Evolutionary conservation across 1,140 invertebrate genomes (phyloP), one percentile per base, ranked within the genome.

Genomic region (Subanguina moxae): DNA sequence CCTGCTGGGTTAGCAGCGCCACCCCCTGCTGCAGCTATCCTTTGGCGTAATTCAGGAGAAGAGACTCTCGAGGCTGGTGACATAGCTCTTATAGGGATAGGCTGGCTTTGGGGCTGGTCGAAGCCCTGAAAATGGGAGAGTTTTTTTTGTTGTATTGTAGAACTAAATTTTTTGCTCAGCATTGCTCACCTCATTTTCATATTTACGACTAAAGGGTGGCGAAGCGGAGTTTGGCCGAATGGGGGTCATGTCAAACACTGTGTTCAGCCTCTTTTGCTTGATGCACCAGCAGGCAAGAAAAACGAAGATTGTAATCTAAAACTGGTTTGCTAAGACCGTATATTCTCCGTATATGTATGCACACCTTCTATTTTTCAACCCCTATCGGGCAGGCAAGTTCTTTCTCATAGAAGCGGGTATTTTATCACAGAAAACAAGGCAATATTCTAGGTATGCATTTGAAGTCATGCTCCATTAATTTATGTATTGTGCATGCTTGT

Each of bases 271-370:
- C 17, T 52, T 52, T 52, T 52, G 48, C 48, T 71, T 71, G 15
- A 75, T 66, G 46, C 76, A 75, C 73, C 73, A 75, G 27, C 67
- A 75, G 15, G 62, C 38, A 17, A 77, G 64, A 38, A 78, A 75
- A 30, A 75, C 62, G 25, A 75, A 25, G 17, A 75, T 73, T 23
- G 78, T 19, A 19, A 67, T 52, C 74, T 68, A 73, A 71, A 67
- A 67, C 23, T 19, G 64, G 21, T 0, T n/a, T 8, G n/a, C 1
- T 67, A 32, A 65, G 0, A 63, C 1, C 17, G 0, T 1, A 1
- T 23, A n/a, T n/a, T n/a, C n/a, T n/a, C n/a, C n/a, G n/a, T n/a
- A n/a, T n/a, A n/a, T n/a, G n/a, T n/a, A n/a, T n/a, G n/a, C n/a
- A n/a, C n/a, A n/a, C n/a, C n/a, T n/a, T n/a, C n/a, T n/a, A n/a